phyloP scores from a whole-genome alignment of 2,888 invertebrate genomes.

The Cyaniris semiargus region DNA sequence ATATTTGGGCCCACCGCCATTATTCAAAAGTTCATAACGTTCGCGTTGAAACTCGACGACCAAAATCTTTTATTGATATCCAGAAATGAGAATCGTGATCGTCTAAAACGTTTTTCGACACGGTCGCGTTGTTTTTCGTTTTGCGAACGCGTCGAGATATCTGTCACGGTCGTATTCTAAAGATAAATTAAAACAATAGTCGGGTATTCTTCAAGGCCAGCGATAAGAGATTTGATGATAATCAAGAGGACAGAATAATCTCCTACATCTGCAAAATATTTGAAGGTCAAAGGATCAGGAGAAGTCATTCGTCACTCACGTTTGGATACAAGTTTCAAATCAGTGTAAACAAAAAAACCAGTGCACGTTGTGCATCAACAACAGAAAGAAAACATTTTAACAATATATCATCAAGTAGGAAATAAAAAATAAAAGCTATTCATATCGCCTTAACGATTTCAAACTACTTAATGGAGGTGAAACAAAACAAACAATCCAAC shows the following conservation, averaged over 20 bases:
- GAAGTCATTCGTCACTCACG: neutral
- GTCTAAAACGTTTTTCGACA: constrained; percentile 58
- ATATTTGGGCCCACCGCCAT: constrained; percentile 71
- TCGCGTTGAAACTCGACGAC: constrained; percentile 65
- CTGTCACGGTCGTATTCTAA: constrained; percentile 50
- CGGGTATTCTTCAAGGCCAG: neutral
- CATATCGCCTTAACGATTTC: constrained; percentile 13
- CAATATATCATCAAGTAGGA: constrained; percentile 8
- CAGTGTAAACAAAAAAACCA: neutral
- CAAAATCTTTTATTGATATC: constrained; percentile 73
- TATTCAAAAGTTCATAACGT: constrained; percentile 77
- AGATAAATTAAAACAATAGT: constrained; percentile 41
- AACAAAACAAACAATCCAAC: too few species aligned
- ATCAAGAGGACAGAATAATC: neutral
- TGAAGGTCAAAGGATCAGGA: neutral
- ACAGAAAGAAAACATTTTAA: neutral
- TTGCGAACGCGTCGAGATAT: constrained; percentile 53
- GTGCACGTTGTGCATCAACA: neutral
- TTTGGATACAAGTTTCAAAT: neutral
- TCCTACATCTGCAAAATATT: neutral
- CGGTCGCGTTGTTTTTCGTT: constrained; percentile 60
- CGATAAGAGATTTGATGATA: neutral
- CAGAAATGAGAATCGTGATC: constrained; percentile 67
- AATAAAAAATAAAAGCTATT: constrained; percentile 3
- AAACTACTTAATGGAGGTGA: constrained; percentile 22